Conservation (phyloP, 2,888 invertebrate genomes). For the Omphaloscelis lunosa region DNA sequence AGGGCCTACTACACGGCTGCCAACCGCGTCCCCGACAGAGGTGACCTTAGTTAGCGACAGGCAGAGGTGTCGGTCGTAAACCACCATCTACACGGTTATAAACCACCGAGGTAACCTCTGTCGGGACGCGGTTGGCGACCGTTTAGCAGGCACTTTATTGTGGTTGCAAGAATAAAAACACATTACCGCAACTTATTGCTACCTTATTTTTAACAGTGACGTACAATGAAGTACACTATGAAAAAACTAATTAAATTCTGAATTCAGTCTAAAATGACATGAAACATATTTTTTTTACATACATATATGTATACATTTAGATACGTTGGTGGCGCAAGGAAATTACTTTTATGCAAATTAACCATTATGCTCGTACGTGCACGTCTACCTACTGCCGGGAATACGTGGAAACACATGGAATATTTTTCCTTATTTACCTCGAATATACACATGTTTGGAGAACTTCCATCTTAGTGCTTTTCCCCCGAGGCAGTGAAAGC, state of each 20-base stretch:
- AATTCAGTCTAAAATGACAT: slow-evolving; percentile 45
- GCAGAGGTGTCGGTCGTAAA: no score
- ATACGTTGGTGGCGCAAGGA: slow-evolving; percentile 66
- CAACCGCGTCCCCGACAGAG: no score
- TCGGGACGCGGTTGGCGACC: no score
- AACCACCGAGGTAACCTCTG: no score
- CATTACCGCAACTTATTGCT: neutral
- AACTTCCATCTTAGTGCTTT: slow-evolving; percentile 33
- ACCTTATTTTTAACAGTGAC: slow-evolving; percentile 4
- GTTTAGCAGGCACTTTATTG: no score
- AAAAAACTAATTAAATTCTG: slow-evolving; percentile 36
- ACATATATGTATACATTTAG: slow-evolving; percentile 18
- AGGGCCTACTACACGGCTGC: no score
- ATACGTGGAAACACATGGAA: slow-evolving; percentile 20
- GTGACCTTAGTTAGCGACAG: no score
- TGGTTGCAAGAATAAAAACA: neutral
- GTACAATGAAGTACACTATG: neutral
- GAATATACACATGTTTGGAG: slow-evolving; percentile 31
- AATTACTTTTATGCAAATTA: slow-evolving; percentile 85
- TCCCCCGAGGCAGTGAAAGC: slow-evolving; percentile 29
- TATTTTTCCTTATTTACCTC: slow-evolving; percentile 42
- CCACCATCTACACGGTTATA: no score
- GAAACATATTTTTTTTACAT: slow-evolving; percentile 45
- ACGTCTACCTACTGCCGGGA: slow-evolving; percentile 60
- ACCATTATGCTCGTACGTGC: slow-evolving; percentile 75